Evolutionary conservation across 2,888 invertebrate genomes (phyloP).

Genomic region (Acanthoscelides obtectus): DNA sequence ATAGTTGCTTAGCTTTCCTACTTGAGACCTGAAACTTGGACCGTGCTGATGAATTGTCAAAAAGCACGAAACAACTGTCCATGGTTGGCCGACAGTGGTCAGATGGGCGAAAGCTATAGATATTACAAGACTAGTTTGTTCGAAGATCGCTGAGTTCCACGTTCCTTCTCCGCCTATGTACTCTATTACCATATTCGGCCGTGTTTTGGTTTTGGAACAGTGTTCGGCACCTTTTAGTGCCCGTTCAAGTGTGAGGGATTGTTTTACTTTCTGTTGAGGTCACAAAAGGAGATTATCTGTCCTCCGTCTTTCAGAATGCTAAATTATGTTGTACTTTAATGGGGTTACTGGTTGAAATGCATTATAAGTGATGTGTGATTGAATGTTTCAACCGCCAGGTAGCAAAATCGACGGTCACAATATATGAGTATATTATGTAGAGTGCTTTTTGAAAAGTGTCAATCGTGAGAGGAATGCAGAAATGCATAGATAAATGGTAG

Average conservation of each 20-base stretch:
- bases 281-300: constrained; percentile 28
- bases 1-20: too few relatives aligned
- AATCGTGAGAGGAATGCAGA: too few relatives aligned
- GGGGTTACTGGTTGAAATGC: constrained; percentile 11
- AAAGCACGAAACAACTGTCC: too few relatives aligned
- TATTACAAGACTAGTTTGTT: too few relatives aligned
- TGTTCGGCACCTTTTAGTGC: constrained; percentile 23
- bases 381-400: background rate
- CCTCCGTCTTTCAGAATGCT: constrained; percentile 16
- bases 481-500: too few relatives aligned
- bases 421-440: constrained; percentile 2
- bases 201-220: constrained; percentile 35
- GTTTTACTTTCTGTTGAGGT: constrained; percentile 26
- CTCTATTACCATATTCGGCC: constrained; percentile 36
- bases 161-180: background rate
- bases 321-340: constrained; percentile 12
- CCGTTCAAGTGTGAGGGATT: constrained; percentile 36
- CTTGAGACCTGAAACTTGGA: too few relatives aligned
- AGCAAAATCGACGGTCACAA: constrained; percentile 2
- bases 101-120: too few relatives aligned
- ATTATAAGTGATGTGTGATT: constrained; percentile 7
- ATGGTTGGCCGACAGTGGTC: too few relatives aligned
- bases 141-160: too few relatives aligned
- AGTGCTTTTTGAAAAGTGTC: background rate
- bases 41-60: too few relatives aligned